Evolutionary conservation across 2,888 invertebrate species (phyloP).

Genomic region (Dryomyza anilis): DNA sequence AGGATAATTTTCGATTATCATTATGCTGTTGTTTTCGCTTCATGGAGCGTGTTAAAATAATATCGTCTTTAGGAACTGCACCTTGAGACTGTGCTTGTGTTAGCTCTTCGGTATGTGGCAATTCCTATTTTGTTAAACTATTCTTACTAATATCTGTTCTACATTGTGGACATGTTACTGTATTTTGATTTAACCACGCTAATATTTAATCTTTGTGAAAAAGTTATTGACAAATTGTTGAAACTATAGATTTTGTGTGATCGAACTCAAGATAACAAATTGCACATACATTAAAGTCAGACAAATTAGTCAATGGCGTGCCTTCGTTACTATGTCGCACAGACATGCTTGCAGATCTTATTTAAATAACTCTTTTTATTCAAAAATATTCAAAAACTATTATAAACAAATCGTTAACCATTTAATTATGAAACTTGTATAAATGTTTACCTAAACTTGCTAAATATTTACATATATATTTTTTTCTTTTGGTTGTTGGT

Average conservation of each 20-base stretch:
- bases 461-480: too few species aligned
- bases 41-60: not conserved
- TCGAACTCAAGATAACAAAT: not conserved
- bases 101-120: too few species aligned
- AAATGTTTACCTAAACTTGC: too few species aligned
- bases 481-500: too few species aligned
- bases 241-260: not conserved
- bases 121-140: too few species aligned
- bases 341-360: constrained; percentile 1
- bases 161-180: constrained; percentile 5
- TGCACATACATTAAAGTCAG: not conserved
- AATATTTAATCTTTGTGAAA: constrained; percentile 8
- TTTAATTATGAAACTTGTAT: too few species aligned
- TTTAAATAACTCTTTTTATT: too few species aligned
- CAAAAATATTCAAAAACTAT: not conserved
- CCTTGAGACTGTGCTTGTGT: too few species aligned
- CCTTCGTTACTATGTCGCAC: not conserved
- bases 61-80: too few species aligned
- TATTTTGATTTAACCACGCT: not conserved
- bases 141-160: not conserved
- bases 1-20: not conserved
- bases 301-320: not conserved
- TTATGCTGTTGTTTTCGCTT: not conserved
- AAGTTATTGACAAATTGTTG: not conserved
- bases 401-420: too few species aligned